These are phyloP conservation scores for Drosophila rhopaloa DNA, from an alignment of 1,140 invertebrate species.

Conservation along the genomic window DNA sequence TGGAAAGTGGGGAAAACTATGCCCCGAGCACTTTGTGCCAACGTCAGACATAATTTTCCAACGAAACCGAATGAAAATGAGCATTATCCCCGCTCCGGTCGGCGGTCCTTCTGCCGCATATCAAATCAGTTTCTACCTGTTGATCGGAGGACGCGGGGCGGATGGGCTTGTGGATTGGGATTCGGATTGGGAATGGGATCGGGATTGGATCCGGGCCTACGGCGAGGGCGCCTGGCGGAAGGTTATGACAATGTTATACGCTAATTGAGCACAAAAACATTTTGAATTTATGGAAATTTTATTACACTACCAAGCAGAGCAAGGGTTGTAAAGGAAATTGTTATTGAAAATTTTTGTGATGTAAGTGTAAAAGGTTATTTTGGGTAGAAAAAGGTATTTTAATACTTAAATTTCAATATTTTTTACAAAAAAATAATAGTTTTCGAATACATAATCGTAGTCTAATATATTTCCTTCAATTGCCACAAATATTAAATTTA, in stretches of 20 bases:
- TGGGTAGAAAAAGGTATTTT: too few species aligned
- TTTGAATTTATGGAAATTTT: slow-evolving; percentile 58
- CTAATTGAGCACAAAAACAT: slow-evolving; percentile 77
- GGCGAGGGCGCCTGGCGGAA: slow-evolving; percentile 49
- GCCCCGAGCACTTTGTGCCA: slow-evolving; percentile 50
- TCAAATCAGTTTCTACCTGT: slow-evolving; percentile 75
- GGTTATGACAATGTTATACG: slow-evolving; percentile 74
- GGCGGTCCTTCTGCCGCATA: slow-evolving; percentile 46
- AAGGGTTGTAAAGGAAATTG: background rate
- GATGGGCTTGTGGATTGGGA: slow-evolving; percentile 4
- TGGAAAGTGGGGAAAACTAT: slow-evolving; percentile 73
- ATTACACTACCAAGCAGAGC: slow-evolving; percentile 45
- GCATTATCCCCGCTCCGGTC: slow-evolving; percentile 42
- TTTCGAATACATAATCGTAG: too few species aligned
- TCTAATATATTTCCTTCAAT: too few species aligned
- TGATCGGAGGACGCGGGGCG: slow-evolving; percentile 33
- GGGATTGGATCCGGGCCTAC: slow-evolving; percentile 10
- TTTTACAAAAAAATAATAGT: background rate
- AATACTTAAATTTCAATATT: too few species aligned
- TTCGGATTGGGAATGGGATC: slow-evolving; percentile 3
- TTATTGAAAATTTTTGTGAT: background rate
- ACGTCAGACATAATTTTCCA: slow-evolving; percentile 70
- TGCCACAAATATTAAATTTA: too few species aligned
- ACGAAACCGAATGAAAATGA: slow-evolving; percentile 73
- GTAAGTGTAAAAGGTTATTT: background rate